Conservation (phyloP, 1,140 invertebrate genomes). For the Helicoverpa zea region DNA sequence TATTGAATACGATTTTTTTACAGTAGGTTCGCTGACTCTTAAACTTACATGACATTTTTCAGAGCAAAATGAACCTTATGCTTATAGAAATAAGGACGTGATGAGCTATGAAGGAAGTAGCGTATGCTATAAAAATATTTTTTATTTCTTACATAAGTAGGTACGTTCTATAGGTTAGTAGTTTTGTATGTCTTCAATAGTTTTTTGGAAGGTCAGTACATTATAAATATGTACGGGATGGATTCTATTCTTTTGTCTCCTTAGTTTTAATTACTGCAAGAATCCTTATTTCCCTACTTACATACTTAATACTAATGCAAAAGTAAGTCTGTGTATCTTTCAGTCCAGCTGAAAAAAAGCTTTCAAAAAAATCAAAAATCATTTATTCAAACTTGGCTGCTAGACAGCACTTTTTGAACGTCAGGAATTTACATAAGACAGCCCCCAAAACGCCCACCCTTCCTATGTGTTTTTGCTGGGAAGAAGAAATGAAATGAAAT, state of each 20-base stretch:
- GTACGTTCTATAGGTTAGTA: slow-evolving; percentile 38
- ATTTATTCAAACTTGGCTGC: no score
- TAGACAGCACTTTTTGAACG: no score
- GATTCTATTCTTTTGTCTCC: background rate
- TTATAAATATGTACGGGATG: slow-evolving; percentile 17
- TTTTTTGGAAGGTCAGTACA: background rate
- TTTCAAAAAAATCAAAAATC: no score
- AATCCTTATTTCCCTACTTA: no score
- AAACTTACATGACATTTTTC: background rate
- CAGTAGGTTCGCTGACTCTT: slow-evolving; percentile 21
- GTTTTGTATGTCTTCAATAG: slow-evolving; percentile 30
- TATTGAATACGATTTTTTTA: slow-evolving; percentile 40
- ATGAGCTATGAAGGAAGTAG: background rate
- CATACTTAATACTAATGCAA: no score
- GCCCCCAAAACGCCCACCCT: no score
- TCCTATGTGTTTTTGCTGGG: no score
- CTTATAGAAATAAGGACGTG: background rate
- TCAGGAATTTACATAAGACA: no score
- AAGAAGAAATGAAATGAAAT: no score
- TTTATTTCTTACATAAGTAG: background rate
- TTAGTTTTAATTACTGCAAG: background rate
- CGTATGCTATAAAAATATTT: background rate
- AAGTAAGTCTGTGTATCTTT: no score
- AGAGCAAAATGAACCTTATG: slow-evolving; percentile 3
- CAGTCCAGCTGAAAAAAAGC: no score